Evolutionary conservation across 2,113 vertebrate species (phyloP).

Genomic region (Elaphurus davidianus): DNA sequence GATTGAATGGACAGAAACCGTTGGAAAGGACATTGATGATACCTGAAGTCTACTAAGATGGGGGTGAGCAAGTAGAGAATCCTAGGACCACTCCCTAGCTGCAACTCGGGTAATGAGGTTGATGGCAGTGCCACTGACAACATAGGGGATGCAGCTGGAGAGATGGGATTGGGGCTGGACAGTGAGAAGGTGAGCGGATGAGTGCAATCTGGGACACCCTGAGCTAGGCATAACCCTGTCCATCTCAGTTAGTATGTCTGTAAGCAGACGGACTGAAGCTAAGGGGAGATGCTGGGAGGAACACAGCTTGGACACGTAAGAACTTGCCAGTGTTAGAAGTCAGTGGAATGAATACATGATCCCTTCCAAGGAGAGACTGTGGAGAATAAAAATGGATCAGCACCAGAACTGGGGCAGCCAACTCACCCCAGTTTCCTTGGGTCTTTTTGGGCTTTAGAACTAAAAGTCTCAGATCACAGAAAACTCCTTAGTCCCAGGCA

Average conservation of each 20-base stretch:
- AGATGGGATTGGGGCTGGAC: not conserved
- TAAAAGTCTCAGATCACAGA: not conserved
- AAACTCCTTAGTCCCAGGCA: not conserved
- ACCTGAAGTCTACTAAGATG: not conserved
- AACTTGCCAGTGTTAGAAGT: not conserved
- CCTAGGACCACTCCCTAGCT: too few species aligned
- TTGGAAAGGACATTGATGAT: not conserved
- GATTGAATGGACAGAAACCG: not conserved
- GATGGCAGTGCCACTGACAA: too few species aligned
- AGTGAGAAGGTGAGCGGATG: not conserved
- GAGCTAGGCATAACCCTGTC: too few species aligned
- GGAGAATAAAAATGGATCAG: too few species aligned
- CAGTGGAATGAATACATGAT: not conserved
- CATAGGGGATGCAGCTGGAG: not conserved
- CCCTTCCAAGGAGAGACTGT: not conserved
- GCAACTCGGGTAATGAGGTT: not conserved
- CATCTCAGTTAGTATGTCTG: not conserved
- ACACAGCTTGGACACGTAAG: not conserved
- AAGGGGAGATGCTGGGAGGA: not conserved
- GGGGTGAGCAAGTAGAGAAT: fast-evolving
- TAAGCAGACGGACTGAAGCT: not conserved
- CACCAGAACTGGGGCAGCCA: not conserved
- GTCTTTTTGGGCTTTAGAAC: not conserved
- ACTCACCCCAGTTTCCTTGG: not conserved
- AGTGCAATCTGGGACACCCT: not conserved